Evolutionary conservation across 2,113 vertebrate species (phyloP).

Genomic region (Microtus montanus): DNA sequence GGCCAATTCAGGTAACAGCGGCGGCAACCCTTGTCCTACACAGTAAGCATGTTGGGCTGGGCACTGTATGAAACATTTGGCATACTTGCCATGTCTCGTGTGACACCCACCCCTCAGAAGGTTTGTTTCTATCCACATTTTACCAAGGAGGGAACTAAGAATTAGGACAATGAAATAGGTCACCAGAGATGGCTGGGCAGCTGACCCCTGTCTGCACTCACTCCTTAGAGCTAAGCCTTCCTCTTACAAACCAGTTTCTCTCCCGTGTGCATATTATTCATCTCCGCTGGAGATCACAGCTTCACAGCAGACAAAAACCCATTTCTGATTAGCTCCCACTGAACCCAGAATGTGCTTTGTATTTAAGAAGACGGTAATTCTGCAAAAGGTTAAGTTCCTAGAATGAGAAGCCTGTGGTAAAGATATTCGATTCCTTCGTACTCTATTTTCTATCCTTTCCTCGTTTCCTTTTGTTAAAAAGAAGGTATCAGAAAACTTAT

Average conservation of each 20-base stretch:
- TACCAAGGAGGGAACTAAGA: background rate
- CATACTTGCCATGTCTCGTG: background rate
- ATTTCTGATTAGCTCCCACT: background rate
- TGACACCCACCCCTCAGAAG: background rate
- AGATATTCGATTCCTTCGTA: background rate
- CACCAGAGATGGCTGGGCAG: background rate
- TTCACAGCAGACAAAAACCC: background rate
- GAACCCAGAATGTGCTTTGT: background rate
- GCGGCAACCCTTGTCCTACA: background rate
- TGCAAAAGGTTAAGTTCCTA: slow-evolving; percentile 2
- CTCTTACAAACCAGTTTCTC: too few relatives aligned
- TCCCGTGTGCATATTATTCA: fast-evolving
- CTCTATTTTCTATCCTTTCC: background rate
- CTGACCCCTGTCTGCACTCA: fast-evolving
- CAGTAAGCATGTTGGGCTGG: fast-evolving
- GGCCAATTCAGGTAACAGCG: background rate
- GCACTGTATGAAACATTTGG: background rate
- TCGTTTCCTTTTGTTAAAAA: slow-evolving; percentile 10
- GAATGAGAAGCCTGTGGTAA: background rate
- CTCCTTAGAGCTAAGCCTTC: fast-evolving
- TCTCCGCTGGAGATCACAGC: background rate
- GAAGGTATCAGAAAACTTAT: background rate
- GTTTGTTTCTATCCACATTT: background rate
- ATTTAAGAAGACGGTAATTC: slow-evolving; percentile 21
- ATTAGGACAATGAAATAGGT: background rate